Evolutionary conservation across 2,797 vertebrate genomes (phyloP).

Genomic region (Enteromius radiatus): DNA sequence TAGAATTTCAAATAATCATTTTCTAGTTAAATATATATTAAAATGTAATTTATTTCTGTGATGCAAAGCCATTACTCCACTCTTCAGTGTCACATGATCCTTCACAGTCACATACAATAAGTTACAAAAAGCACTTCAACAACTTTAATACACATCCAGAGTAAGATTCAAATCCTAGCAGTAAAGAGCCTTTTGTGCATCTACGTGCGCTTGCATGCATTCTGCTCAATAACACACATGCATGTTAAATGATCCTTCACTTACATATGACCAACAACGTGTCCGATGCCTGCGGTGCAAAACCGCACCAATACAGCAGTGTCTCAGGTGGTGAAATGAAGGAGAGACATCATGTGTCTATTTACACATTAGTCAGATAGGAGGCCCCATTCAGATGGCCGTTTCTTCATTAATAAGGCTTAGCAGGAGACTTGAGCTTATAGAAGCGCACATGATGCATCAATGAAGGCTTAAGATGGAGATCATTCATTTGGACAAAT

Average conservation of each 20-base stretch:
- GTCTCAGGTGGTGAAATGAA: slow-evolving; percentile 4
- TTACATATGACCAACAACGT: slow-evolving; percentile 1
- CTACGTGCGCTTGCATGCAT: slow-evolving; percentile 3
- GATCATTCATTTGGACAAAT: not conserved
- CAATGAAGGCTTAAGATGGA: not conserved
- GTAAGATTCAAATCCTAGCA: not conserved
- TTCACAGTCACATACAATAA: not conserved
- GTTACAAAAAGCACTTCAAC: not conserved
- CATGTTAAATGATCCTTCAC: not conserved
- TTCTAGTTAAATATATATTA: not conserved
- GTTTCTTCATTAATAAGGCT: slow-evolving; percentile 14
- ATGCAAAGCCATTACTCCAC: not conserved
- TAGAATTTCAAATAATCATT: not conserved
- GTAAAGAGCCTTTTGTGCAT: not conserved
- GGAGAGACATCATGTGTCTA: not conserved
- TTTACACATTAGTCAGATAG: slow-evolving; percentile 6
- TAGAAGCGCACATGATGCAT: not conserved
- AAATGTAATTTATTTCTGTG: not conserved
- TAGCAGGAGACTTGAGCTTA: not conserved
- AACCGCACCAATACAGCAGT: not conserved
- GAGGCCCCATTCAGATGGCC: not conserved
- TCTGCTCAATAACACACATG: not conserved
- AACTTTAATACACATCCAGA: not conserved
- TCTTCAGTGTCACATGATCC: not conserved
- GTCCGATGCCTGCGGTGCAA: not conserved